Evolutionary conservation across 2,888 invertebrate species (phyloP).

Genomic region (Lordiphosa fenestrarum): DNA sequence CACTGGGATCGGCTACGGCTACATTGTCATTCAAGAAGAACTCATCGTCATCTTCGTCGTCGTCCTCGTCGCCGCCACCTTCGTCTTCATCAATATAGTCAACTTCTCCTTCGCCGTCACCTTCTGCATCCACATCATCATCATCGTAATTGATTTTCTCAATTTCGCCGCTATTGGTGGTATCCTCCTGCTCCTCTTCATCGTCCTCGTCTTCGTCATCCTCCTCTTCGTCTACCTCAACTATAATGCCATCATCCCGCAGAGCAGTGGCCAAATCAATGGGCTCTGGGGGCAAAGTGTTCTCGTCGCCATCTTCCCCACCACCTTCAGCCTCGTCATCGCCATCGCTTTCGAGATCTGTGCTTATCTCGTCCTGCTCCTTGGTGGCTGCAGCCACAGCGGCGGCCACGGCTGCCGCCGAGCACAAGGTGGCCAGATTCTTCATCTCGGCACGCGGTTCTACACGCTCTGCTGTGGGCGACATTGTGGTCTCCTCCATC

Average conservation of each 20-base stretch:
- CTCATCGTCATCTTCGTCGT: constrained; percentile 66
- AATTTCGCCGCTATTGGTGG: constrained; percentile 71
- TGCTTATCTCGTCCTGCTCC: constrained; percentile 36
- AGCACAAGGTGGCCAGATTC: constrained; percentile 75
- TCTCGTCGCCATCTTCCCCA: constrained; percentile 49
- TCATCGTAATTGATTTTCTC: constrained; percentile 61
- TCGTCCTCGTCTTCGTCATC: constrained; percentile 64
- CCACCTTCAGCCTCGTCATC: constrained; percentile 17
- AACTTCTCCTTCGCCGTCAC: constrained; percentile 53
- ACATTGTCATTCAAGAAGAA: constrained; percentile 63
- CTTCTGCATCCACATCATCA: constrained; percentile 60
- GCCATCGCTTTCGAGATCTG: constrained; percentile 46
- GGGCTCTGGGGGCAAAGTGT: constrained; percentile 61
- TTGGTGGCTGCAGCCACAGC: constrained; percentile 58
- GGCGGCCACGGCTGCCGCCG: constrained; percentile 74
- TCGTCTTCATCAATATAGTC: constrained; percentile 76
- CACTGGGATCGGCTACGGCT: constrained; percentile 37
- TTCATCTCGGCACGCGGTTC: constrained; percentile 74
- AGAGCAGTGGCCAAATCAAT: constrained; percentile 52
- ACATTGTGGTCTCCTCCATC: constrained; percentile 66
- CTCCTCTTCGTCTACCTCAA: constrained; percentile 52
- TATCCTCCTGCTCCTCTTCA: constrained; percentile 62
- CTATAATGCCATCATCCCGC: constrained; percentile 43
- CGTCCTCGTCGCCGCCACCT: constrained; percentile 63
- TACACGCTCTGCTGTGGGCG: constrained; percentile 37